Evolutionary conservation across 2,797 vertebrate genomes (phyloP).

Genomic region (Chaunax sp.): DNA sequence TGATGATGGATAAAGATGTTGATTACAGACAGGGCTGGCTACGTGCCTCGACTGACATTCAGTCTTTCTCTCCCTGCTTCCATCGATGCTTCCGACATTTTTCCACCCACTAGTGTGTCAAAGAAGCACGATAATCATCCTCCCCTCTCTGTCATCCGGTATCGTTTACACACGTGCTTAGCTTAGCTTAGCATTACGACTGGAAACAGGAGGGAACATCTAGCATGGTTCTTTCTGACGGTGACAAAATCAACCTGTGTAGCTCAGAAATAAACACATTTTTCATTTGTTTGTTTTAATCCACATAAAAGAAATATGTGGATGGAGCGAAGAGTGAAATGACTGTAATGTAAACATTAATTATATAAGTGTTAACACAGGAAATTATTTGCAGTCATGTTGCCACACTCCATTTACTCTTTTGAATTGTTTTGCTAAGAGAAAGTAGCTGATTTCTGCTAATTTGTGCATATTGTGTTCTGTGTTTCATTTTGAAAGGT

Average conservation of each 20-base stretch:
- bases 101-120: slow-evolving; percentile 57
- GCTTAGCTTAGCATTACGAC: neutral
- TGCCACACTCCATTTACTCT: no score
- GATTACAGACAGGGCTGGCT: slow-evolving; percentile 56
- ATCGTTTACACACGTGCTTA: slow-evolving; percentile 7
- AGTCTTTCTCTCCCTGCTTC: slow-evolving; percentile 33
- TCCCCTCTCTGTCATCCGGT: slow-evolving; percentile 23
- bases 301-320: no score
- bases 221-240: neutral
- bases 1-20: slow-evolving; percentile 66
- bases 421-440: no score
- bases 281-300: neutral
- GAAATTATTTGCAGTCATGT: no score
- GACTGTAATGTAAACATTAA: no score
- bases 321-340: no score
- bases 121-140: slow-evolving; percentile 48
- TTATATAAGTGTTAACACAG: no score
- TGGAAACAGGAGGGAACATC: no score
- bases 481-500: no score
- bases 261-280: no score
- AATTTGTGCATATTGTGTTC: no score
- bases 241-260: neutral
- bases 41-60: slow-evolving; percentile 31
- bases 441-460: no score
- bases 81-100: slow-evolving; percentile 25